Conservation (phyloP, 2,113 vertebrate species). For the Dendropsophus ebraccatus region DNA sequence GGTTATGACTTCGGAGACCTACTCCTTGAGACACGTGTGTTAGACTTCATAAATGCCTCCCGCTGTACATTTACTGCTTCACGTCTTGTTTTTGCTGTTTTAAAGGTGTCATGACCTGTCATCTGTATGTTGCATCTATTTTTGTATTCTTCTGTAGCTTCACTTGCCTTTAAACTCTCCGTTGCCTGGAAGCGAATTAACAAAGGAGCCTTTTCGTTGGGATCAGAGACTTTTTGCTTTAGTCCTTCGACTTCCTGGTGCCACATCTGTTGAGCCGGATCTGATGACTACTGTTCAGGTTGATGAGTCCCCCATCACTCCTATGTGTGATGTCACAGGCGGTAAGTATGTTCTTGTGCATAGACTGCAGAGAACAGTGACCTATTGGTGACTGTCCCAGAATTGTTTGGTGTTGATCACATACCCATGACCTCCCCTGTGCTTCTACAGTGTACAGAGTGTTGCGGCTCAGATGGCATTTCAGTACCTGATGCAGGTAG, state of each 20-base stretch:
- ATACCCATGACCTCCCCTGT: no score
- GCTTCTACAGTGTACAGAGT: no score
- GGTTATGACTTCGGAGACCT: no score
- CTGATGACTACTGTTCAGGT: constrained; percentile 83
- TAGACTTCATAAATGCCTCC: no score
- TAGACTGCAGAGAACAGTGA: no score
- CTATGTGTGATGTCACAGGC: constrained; percentile 95
- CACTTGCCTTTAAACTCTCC: constrained; percentile 93
- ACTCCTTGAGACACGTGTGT: no score
- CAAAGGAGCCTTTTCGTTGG: constrained; percentile 95
- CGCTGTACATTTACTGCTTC: no score
- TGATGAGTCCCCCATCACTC: constrained; percentile 91
- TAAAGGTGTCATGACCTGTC: neutral
- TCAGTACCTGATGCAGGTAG: no score
- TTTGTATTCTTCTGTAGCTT: constrained; percentile 73
- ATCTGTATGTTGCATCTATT: neutral
- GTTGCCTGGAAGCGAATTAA: constrained; percentile 90
- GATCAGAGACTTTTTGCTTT: constrained; percentile 92
- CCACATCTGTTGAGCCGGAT: constrained; percentile 81
- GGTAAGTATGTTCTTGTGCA: constrained; percentile 70
- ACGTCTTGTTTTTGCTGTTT: no score
- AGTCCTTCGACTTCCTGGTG: constrained; percentile 87
- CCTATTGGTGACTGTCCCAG: no score
- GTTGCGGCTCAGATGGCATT: no score
- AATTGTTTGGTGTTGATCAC: no score